These are phyloP conservation scores for Mayetiola destructor DNA, from an alignment of 2,888 invertebrate genomes.

Conservation along the genomic window DNA sequence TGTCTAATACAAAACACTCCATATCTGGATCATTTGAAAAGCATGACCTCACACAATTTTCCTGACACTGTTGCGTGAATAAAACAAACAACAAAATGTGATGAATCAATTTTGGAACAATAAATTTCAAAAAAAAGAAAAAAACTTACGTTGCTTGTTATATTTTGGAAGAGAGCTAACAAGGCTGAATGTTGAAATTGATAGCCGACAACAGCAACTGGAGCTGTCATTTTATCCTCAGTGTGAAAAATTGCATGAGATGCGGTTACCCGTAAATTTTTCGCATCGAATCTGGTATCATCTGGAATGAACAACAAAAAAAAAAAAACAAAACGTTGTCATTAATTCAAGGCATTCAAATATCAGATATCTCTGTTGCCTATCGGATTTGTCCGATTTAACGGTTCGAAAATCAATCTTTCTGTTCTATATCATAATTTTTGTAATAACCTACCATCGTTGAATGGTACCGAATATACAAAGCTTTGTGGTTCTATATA, in stretches of 20 bases:
- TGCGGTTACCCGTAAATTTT: constrained; percentile 51
- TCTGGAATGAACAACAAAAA: background rate
- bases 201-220: constrained; percentile 57
- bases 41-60: constrained; percentile 41
- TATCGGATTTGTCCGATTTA: no score
- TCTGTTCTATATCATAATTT: no score
- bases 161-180: constrained; percentile 61
- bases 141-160: constrained; percentile 52
- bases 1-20: constrained; percentile 75
- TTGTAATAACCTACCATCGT: constrained; percentile 34
- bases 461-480: constrained; percentile 65
- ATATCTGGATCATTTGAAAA: constrained; percentile 38
- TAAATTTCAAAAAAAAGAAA: constrained; percentile 4
- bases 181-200: constrained; percentile 70
- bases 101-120: background rate
- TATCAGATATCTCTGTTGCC: no score
- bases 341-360: no score
- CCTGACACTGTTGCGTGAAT: constrained; percentile 20
- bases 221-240: constrained; percentile 44
- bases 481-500: constrained; percentile 63
- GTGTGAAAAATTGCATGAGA: constrained; percentile 66
- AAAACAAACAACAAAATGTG: background rate
- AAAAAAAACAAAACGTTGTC: no score
- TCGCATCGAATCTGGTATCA: background rate
- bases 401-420: no score